Evolutionary conservation across 2,113 vertebrate species (phyloP).

Genomic region (Leptocoma aspasia): DNA sequence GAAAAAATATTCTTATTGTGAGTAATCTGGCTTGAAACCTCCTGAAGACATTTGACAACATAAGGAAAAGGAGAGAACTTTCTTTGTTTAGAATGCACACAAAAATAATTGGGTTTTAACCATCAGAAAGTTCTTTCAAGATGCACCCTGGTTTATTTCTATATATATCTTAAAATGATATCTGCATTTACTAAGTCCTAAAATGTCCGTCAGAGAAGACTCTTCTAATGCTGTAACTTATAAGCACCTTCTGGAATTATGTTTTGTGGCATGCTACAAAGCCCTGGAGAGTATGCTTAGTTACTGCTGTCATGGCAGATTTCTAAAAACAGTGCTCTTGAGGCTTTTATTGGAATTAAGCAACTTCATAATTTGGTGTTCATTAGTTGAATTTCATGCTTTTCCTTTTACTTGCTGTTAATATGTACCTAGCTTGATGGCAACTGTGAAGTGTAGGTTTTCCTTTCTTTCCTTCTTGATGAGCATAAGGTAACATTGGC

Average conservation of each 20-base stretch:
- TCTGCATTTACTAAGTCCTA: not conserved
- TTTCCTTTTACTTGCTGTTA: slow-evolving; percentile 19
- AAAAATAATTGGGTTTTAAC: not conserved
- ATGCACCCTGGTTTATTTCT: not conserved
- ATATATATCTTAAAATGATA: not conserved
- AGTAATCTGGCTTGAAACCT: not conserved
- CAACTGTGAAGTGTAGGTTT: not conserved
- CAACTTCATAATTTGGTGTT: slow-evolving; percentile 38
- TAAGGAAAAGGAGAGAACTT: not conserved
- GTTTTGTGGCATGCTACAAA: slow-evolving; percentile 23
- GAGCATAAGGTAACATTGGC: not conserved
- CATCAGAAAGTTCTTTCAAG: not conserved
- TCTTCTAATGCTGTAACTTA: slow-evolving; percentile 12
- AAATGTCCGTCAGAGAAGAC: not conserved
- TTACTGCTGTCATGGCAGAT: slow-evolving; percentile 37
- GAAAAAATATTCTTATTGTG: not conserved
- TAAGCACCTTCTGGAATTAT: slow-evolving; percentile 35
- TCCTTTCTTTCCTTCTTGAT: not conserved
- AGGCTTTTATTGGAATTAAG: slow-evolving; percentile 36
- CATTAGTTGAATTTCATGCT: slow-evolving; percentile 30
- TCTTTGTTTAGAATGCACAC: not conserved
- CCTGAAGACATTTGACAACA: not conserved
- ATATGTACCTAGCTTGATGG: not conserved
- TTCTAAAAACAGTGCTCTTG: slow-evolving; percentile 43
- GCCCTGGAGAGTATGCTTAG: slow-evolving; percentile 25